Evolutionary conservation across 2,888 invertebrate species (phyloP).

Genomic region (Nephrotoma appendiculata): DNA sequence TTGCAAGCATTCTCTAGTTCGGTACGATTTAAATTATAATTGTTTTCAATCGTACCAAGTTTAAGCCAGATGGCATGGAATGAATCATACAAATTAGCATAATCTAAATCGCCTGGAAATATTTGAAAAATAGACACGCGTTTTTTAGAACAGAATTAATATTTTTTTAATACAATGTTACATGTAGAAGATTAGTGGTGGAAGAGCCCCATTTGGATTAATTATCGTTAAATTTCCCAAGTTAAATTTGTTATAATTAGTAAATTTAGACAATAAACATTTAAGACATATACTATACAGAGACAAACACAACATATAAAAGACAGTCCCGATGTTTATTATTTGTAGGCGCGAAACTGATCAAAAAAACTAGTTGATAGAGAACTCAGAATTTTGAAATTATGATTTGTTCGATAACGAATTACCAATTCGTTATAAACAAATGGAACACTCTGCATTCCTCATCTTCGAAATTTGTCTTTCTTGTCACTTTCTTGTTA

Average conservation of each 20-base stretch:
- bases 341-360: too few relatives aligned
- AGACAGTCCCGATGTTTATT: too few relatives aligned
- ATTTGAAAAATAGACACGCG: background rate
- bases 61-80: constrained; percentile 47
- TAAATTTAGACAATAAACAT: background rate
- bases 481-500: too few relatives aligned
- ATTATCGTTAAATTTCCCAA: background rate
- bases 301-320: background rate
- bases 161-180: background rate
- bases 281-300: background rate
- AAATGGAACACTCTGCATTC: too few relatives aligned
- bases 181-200: background rate
- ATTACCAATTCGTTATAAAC: too few relatives aligned
- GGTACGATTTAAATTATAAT: constrained; percentile 39
- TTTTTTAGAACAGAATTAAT: background rate
- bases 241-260: background rate
- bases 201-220: background rate
- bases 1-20: constrained; percentile 50
- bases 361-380: too few relatives aligned
- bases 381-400: too few relatives aligned
- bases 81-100: constrained; percentile 37
- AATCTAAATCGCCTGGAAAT: constrained; percentile 24
- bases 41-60: constrained; percentile 35
- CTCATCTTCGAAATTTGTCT: too few relatives aligned
- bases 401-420: too few relatives aligned